Evolutionary conservation across 2,797 vertebrate genomes (phyloP), one percentile per base, ranked within the genome.

Genomic region (Mus caroli): DNA sequence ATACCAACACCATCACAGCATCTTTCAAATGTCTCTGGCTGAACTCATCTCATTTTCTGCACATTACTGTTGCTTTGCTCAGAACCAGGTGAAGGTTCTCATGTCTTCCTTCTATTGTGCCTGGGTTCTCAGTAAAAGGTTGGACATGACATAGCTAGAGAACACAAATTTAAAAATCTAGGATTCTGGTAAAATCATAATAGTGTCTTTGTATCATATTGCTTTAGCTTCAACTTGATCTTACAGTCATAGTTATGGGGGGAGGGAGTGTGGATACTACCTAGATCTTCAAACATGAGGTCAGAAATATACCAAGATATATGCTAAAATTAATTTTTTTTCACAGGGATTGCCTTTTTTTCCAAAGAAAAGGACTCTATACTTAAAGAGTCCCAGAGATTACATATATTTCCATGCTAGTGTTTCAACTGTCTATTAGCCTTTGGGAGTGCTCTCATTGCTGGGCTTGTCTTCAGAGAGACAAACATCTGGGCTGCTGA

Each of bases 301-400:
- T 50, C 94, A 50, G 64, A 91, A 96, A 83, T 12, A 82, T 52
- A 89, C 85, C 76, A n/a, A 40, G 83, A 89, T 95, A 89, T 9
- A 78, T 37, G 91, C 85, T 77, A 40, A 40, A 79, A 43, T 60
- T 92, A 75, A 20, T 50, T 52, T 43, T 43, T 43, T 22, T 46
- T 4, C 14, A 28, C 85, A 94, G 88, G 50, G 64, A 75, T 78
- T 93, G 60, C 17, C 31, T 89, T 88, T 89, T 88, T 96, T 82
- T n/a, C 67, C 15, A n/a, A 94, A 95, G 85, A 56, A 92, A 89
- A 79, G 31, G 43, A 80, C 58, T 13, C 56, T 28, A 75, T 40
- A 37, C 92, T 60, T 22, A 28, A 56, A 86, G 82, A n/a, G 3
- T 50, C 52, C 1, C 5, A 62, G 54, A 43, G 56, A 15, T 0